Percentiles rank a stretch among this genome's conserved stretches.
These are phyloP conservation scores for Escarpia spicata DNA, from an alignment of 2,888 invertebrate genomes.

Conservation along the genomic window DNA sequence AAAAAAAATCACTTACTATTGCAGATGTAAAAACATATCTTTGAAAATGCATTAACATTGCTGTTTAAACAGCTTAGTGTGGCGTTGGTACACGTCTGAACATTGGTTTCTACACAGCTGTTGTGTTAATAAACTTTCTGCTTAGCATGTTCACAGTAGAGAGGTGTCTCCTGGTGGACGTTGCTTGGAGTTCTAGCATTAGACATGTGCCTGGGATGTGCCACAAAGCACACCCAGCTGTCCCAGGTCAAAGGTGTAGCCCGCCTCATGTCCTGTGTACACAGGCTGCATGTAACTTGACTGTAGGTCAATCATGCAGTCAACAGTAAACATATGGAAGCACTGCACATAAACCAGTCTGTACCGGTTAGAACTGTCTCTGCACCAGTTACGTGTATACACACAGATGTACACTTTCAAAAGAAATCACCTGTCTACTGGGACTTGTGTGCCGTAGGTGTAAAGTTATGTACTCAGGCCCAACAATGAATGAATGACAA, in stretches of 20 bases:
- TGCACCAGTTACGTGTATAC: background rate
- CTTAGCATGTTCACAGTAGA: background rate
- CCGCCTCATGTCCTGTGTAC: background rate
- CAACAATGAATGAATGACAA: background rate
- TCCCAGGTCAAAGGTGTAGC: background rate
- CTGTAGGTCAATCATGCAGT: background rate
- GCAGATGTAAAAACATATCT: constrained; percentile 1
- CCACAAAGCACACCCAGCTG: background rate
- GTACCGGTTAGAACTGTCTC: background rate
- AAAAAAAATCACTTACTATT: background rate
- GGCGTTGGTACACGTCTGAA: background rate
- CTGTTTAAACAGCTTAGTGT: constrained; percentile 1
- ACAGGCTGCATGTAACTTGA: background rate
- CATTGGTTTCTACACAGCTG: background rate
- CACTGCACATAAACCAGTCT: background rate
- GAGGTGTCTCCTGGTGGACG: background rate
- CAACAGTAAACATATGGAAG: background rate
- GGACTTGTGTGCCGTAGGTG: background rate
- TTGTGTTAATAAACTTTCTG: background rate
- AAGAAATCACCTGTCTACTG: background rate
- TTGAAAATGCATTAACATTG: background rate
- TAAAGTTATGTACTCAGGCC: background rate
- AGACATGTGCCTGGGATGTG: background rate
- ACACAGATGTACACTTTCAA: background rate
- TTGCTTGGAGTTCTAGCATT: background rate